Base-by-base conservation (phyloP, 2,113 vertebrate species). In the Cyprinodon brontotheroides region DNA sequence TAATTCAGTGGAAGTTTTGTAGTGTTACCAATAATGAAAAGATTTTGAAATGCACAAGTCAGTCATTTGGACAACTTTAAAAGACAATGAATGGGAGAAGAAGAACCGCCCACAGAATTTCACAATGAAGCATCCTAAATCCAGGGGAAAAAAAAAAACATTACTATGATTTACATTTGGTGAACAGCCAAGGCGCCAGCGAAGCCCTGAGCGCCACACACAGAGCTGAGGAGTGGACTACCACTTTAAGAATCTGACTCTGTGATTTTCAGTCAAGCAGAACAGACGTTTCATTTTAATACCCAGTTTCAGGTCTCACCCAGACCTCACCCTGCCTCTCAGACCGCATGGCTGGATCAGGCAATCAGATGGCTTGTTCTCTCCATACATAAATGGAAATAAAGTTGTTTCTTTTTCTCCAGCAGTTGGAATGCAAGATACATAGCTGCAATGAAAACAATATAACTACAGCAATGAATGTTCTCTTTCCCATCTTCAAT, bases 251-350 rank as follows among this genome's bases (percentile, higher is more conserved):
- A 80, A 57, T 83, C 14, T 0, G 37, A 13, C 69, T 68, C 59
- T 82, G 38, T 73, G 47, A 77, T 65, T 80, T 78, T 68, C 62
- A 72, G 66, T 77, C 37, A 63, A 71, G 77, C 81, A 75, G 74
- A 75, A 83, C 76, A 81, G 70, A 62, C 64, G 80, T 4, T 74
- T 82, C 17, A 79, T 81, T 79, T 79, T 63, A 77, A 86, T 75
- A 76, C n/a, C 68, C 22, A 67, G 72, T 77, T 84, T 84, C 60
- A 72, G 74, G 29, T 70, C 68, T 65, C 74, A 59, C 53, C 76
- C n/a, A 75, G 68, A 70, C 77, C 63, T 71, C 74, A 73, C 22
- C 22, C 60, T 7, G 65, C 67, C n/a, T 65, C 68, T 74, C 13
- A 61, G 63, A 77, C 73, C 57, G 4, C 75, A 67, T 0, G 0